phyloP scores from a whole-genome alignment of 2,888 invertebrate genomes.

The Prenolepis imparis region DNA sequence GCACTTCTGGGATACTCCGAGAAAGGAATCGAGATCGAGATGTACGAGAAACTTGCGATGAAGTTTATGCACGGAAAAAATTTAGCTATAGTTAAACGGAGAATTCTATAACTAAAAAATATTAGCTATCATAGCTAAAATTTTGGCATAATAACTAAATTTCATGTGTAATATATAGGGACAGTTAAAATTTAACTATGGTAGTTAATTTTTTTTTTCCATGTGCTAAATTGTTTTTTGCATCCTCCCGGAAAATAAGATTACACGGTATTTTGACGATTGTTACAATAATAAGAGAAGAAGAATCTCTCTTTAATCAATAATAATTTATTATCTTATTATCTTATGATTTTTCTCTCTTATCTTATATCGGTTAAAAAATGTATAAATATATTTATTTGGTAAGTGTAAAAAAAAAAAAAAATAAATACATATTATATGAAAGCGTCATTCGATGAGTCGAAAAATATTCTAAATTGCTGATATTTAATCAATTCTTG shows the following conservation, averaged over 20 bases:
- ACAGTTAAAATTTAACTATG: too few relatives aligned
- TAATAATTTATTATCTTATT: background rate
- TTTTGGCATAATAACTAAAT: too few relatives aligned
- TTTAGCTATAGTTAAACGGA: too few relatives aligned
- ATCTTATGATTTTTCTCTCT: background rate
- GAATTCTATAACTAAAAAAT: too few relatives aligned
- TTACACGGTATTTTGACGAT: background rate
- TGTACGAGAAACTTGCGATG: background rate
- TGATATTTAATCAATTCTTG: background rate
- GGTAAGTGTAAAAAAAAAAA: background rate
- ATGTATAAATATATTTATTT: slow-evolving; percentile 5
- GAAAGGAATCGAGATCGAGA: slow-evolving; percentile 27
- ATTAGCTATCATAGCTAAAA: too few relatives aligned
- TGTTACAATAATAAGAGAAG: background rate
- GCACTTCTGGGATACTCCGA: slow-evolving; percentile 47
- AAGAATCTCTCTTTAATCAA: background rate
- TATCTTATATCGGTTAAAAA: background rate
- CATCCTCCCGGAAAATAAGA: background rate
- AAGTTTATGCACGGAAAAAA: too few relatives aligned
- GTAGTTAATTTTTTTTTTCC: too few relatives aligned
- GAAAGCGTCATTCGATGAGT: background rate
- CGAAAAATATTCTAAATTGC: background rate
- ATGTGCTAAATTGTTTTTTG: slow-evolving; percentile 1
- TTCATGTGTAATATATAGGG: too few relatives aligned
- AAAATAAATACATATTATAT: too few relatives aligned